Conservation (phyloP, 2,888 invertebrate species). For the Coecobrya sp. region DNA sequence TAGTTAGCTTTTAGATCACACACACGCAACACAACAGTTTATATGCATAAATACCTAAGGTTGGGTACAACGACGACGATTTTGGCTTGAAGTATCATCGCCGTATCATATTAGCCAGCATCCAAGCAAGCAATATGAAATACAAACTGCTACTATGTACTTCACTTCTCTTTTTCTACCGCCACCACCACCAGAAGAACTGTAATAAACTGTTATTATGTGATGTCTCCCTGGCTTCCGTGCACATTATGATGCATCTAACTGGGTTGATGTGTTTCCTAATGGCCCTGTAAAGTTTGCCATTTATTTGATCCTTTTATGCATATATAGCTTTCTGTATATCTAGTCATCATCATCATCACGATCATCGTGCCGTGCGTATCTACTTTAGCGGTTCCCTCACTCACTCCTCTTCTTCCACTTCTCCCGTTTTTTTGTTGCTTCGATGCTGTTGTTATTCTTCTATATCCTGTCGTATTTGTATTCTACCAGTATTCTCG, state of each 20-base stretch:
- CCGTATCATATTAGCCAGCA: conserved; percentile 45
- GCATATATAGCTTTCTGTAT: conserved; percentile 50
- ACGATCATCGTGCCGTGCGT: conserved; percentile 54
- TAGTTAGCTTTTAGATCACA: conserved; percentile 38
- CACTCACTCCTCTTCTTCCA: conserved; percentile 56
- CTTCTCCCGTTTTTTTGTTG: conserved; percentile 55
- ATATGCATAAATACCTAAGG: background rate
- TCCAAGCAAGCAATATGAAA: conserved; percentile 30
- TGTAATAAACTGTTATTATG: conserved; percentile 78
- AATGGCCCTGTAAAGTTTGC: conserved; percentile 77
- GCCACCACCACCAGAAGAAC: conserved; percentile 52
- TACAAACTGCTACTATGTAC: conserved; percentile 3
- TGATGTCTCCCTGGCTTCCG: conserved; percentile 78
- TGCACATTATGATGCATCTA: conserved; percentile 77
- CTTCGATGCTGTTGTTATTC: conserved; percentile 10
- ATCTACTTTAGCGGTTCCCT: conserved; percentile 69
- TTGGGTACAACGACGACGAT: conserved; percentile 4
- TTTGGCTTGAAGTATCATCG: conserved; percentile 56
- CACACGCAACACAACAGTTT: conserved; percentile 40
- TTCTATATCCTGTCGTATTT: conserved; percentile 24
- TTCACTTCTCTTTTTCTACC: conserved; percentile 4
- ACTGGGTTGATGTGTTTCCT: conserved; percentile 76
- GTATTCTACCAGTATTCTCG: conserved; percentile 36
- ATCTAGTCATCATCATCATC: conserved; percentile 35
- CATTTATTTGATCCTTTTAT: conserved; percentile 74